phyloP scores from a whole-genome alignment of 2,888 invertebrate genomes.

The Lobophora halterata region DNA sequence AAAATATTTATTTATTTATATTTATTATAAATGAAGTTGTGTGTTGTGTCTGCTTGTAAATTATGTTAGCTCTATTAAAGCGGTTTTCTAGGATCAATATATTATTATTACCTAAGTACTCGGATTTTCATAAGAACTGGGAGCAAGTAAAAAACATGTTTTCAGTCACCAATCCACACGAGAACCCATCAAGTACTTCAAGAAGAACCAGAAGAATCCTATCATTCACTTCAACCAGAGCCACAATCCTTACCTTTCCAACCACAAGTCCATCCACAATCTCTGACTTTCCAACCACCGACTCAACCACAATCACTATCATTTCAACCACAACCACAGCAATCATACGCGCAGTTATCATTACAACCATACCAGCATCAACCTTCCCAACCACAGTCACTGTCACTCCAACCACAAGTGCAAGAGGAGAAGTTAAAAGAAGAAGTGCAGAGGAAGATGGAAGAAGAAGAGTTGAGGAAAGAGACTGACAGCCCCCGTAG shows the following conservation, averaged over 20 bases:
- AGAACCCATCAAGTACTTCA: conserved; percentile 38
- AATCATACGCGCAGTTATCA: too few relatives aligned
- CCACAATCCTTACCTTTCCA: conserved; percentile 11
- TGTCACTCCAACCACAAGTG: conserved; percentile 9
- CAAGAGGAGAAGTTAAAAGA: conserved; percentile 38
- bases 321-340: conserved; percentile 10
- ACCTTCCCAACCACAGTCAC: conserved; percentile 4
- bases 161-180: conserved; percentile 53
- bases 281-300: conserved; percentile 3
- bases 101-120: too few relatives aligned
- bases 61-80: too few relatives aligned
- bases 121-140: too few relatives aligned
- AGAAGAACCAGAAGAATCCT: conserved; percentile 46
- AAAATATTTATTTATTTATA: too few relatives aligned
- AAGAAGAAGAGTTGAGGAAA: conserved; percentile 64
- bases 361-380: background rate
- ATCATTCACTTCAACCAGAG: conserved; percentile 21
- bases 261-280: conserved; percentile 8
- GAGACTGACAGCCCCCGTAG: conserved; percentile 72
- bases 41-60: too few relatives aligned
- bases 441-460: conserved; percentile 51
- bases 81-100: too few relatives aligned
- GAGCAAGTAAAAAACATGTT: background rate
- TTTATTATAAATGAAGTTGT: too few relatives aligned
- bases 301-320: conserved; percentile 19